These are phyloP conservation scores for Spizaetus ornatus DNA, from an alignment of 2,113 vertebrate genomes.

Conservation along the genomic window DNA sequence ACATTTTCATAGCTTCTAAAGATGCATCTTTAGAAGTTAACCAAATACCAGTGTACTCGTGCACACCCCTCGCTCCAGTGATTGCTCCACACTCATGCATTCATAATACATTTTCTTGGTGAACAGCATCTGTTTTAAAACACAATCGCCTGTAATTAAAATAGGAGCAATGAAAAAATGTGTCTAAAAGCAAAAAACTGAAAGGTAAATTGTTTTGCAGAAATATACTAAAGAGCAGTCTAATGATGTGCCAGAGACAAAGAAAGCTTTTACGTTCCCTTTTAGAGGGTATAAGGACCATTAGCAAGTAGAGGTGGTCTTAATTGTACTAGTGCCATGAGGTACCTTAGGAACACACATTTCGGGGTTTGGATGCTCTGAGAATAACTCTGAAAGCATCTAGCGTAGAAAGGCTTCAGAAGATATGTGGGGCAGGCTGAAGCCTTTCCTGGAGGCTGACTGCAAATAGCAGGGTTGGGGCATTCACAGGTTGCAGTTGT, in stretches of 20 bases:
- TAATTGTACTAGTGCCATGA: neutral
- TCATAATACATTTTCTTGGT: neutral
- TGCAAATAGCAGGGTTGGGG: neutral
- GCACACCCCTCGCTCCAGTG: neutral
- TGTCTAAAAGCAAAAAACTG: neutral
- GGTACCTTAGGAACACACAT: neutral
- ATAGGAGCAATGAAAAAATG: neutral
- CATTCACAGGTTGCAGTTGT: neutral
- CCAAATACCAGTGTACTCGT: neutral
- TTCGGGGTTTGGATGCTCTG: neutral
- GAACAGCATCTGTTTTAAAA: neutral
- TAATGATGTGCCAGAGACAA: neutral
- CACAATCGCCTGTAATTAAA: neutral
- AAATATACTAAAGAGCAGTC: neutral
- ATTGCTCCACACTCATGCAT: neutral
- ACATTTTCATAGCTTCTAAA: neutral
- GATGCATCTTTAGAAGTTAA: neutral
- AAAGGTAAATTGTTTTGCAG: neutral
- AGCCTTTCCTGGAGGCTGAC: neutral
- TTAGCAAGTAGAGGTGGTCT: neutral
- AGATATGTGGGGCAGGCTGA: neutral
- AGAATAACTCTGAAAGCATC: neutral
- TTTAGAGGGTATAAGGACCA: neutral
- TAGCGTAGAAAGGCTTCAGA: neutral
- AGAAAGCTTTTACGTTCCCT: neutral